Percentiles rank a stretch among this genome's conserved stretches.
Conservation (phyloP, 2,113 vertebrate genomes). For the Callocephalon fimbriatum region DNA sequence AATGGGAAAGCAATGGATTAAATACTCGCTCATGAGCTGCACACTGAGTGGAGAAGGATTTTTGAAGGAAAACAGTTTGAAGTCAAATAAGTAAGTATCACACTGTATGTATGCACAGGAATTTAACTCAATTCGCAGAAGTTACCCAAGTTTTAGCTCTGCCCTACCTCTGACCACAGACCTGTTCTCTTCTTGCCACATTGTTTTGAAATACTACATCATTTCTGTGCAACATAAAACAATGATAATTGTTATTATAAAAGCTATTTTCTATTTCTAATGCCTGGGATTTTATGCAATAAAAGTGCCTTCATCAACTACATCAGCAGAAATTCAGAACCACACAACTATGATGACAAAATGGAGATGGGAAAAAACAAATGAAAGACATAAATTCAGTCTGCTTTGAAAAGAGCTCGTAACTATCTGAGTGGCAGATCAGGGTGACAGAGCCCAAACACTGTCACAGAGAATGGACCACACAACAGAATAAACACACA, state of each 20-base stretch:
- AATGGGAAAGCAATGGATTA: background rate
- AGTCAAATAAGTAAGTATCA: background rate
- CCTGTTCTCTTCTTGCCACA: background rate
- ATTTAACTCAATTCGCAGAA: background rate
- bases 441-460: background rate
- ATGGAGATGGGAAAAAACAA: background rate
- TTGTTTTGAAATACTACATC: background rate
- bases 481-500: accelerated
- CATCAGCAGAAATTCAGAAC: background rate
- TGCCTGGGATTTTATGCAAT: background rate
- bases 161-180: background rate
- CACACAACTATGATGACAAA: background rate
- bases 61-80: background rate
- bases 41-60: background rate
- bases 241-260: background rate
- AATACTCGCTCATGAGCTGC: background rate
- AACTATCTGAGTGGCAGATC: background rate
- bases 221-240: background rate
- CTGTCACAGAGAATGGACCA: background rate
- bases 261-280: background rate
- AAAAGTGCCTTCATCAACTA: background rate
- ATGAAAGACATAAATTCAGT: background rate
- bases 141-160: background rate
- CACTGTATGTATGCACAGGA: background rate
- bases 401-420: background rate